Conservation (phyloP, 2,797 vertebrate genomes). For the Heliangelus exortis region DNA sequence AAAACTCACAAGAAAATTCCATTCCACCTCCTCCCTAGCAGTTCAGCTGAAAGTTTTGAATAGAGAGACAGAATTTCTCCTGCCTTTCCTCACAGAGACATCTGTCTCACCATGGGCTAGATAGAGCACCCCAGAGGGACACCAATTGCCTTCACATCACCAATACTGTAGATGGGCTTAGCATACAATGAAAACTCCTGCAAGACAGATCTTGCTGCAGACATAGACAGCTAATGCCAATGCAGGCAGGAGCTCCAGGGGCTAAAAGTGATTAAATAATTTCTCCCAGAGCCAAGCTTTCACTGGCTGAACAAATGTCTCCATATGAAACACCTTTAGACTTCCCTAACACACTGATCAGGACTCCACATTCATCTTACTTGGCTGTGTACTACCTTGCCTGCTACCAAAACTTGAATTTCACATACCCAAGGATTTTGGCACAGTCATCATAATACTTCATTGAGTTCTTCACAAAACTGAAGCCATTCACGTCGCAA, state of each 20-base stretch:
- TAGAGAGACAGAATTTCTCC: not conserved
- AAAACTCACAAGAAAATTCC: not conserved
- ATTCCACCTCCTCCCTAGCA: not conserved
- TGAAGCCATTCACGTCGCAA: conserved; percentile 98
- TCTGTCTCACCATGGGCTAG: not conserved
- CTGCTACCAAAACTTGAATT: not conserved
- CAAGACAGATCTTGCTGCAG: not conserved
- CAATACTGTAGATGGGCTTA: not conserved
- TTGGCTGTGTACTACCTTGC: not conserved
- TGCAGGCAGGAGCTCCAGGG: not conserved
- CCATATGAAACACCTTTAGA: not conserved
- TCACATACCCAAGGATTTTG: conserved; percentile 94
- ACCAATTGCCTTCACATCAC: not conserved
- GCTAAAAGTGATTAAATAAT: not conserved
- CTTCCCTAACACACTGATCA: not conserved
- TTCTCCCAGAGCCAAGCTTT: not conserved
- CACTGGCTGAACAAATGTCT: not conserved
- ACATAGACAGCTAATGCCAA: not conserved
- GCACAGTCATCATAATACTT: conserved; percentile 99
- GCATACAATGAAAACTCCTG: not conserved
- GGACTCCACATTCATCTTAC: not conserved
- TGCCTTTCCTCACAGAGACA: not conserved
- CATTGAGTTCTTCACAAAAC: conserved; percentile 99
- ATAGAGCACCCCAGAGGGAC: not conserved
- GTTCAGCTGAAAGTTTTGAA: not conserved